Evolutionary conservation across 1,140 invertebrate genomes (phyloP).

Genomic region (Leptinotarsa lineolata): DNA sequence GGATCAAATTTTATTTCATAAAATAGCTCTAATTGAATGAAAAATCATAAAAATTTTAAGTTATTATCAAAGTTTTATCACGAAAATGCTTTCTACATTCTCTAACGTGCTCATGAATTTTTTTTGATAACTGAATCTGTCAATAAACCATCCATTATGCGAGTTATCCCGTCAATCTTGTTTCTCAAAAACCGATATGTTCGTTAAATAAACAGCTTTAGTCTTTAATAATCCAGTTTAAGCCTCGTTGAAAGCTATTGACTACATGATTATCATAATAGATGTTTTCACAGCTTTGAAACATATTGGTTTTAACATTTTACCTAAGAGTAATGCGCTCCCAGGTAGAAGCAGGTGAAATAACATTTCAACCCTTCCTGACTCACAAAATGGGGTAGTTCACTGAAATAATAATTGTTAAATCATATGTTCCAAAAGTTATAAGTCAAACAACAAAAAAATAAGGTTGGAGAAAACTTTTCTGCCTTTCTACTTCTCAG

Average conservation of each 20-base stretch:
- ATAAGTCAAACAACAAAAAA: too few species aligned
- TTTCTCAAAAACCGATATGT: not conserved
- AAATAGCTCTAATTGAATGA: too few species aligned
- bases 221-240: conserved; percentile 16
- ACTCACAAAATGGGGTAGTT: not conserved
- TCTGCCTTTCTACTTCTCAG: too few species aligned
- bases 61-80: too few species aligned
- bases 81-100: too few species aligned
- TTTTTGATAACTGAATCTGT: not conserved
- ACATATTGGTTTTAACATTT: conserved; percentile 23
- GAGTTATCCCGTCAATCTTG: not conserved
- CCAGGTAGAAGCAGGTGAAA: conserved; percentile 25
- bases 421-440: not conserved
- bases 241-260: conserved; percentile 12
- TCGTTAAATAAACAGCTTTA: conserved; percentile 22
- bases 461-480: too few species aligned
- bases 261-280: conserved; percentile 14
- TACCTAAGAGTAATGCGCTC: not conserved
- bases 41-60: too few species aligned
- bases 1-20: too few species aligned
- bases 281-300: conserved; percentile 24
- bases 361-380: conserved; percentile 1
- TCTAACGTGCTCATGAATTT: not conserved
- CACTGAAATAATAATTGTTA: not conserved
- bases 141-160: conserved; percentile 2